Evolutionary conservation across 2,888 invertebrate genomes (phyloP).

Genomic region (Rapana venosa): DNA sequence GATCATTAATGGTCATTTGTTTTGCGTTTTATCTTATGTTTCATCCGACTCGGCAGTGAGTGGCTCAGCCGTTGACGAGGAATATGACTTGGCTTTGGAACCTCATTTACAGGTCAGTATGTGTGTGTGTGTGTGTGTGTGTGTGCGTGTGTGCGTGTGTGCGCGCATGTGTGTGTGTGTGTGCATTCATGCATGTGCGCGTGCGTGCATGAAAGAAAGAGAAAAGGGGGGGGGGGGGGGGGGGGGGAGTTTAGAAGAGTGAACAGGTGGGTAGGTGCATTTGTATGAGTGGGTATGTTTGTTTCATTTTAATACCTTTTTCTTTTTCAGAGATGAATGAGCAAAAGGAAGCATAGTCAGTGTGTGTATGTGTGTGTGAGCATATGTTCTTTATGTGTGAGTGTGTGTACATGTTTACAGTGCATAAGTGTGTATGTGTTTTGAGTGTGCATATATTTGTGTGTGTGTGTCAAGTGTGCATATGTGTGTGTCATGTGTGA

Average conservation of each 20-base stretch:
- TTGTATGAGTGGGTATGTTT: too few relatives aligned
- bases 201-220: too few relatives aligned
- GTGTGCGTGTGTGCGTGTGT: not conserved
- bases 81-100: constrained; percentile 66
- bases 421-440: too few relatives aligned
- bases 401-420: too few relatives aligned
- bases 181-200: not conserved
- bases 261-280: too few relatives aligned
- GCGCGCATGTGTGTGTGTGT: not conserved
- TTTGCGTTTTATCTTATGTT: constrained; percentile 19
- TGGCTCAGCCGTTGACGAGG: constrained; percentile 56
- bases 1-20: not conserved
- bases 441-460: not conserved
- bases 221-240: too few relatives aligned
- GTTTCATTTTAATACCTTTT: too few relatives aligned
- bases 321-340: too few relatives aligned
- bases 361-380: too few relatives aligned
- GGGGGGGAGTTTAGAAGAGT: too few relatives aligned
- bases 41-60: constrained; percentile 42
- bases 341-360: too few relatives aligned
- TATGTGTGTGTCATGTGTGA: not conserved
- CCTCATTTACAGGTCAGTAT: constrained; percentile 68
- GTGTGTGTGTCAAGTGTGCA: not conserved
- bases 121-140: not conserved
- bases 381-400: too few relatives aligned